Base-by-base conservation (phyloP, 1,140 invertebrate species). In the Helicoverpa armigera region DNA sequence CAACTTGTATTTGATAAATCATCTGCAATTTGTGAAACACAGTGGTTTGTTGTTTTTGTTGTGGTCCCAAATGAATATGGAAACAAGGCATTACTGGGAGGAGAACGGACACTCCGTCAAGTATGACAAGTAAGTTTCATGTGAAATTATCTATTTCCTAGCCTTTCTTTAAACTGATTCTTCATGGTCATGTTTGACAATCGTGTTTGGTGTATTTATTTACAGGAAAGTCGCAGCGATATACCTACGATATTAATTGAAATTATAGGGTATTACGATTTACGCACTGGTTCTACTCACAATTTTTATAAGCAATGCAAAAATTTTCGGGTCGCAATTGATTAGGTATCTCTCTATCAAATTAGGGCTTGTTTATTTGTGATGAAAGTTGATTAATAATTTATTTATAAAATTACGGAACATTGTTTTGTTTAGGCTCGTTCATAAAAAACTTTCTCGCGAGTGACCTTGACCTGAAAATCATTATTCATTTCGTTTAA, bases 61-160 rank as follows among this genome's bases (percentile, higher is more conserved):
- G 81, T 86, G 83, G 79, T 58, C 85, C 85, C 81, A 86, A 85
- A 88, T 92, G 72, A 93, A 89, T 87, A 94, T 94, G 92, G 92
- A 93, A 91, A 91, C 89, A 79, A 87, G 90, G 77, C 87, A 93
- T 85, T 94, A 93, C 84, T 94, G 93, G 93, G 92, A 94, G 82
- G 93, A 94, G 82, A 94, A 93, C 82, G 92, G 92, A 69, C 92
- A 91, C 87, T 60, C 86, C 85, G 91, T 93, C 77, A 94, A 94
- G 87, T 94, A 94, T 89, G 92, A 94, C 87, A 94, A 92, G 93
- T 94, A 80, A 89, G 90, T 90, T 53, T 29, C 14, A 63, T 14
- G 11, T 35, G 29, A n/a, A 7, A 11, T 16, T 16, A 67, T 18
- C 16, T 50, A 50, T 67, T 67, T 67, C 43, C 2, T 70, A 53